Evolutionary conservation across 2,888 invertebrate species (phyloP).

Genomic region (Mallateleia sp.): DNA sequence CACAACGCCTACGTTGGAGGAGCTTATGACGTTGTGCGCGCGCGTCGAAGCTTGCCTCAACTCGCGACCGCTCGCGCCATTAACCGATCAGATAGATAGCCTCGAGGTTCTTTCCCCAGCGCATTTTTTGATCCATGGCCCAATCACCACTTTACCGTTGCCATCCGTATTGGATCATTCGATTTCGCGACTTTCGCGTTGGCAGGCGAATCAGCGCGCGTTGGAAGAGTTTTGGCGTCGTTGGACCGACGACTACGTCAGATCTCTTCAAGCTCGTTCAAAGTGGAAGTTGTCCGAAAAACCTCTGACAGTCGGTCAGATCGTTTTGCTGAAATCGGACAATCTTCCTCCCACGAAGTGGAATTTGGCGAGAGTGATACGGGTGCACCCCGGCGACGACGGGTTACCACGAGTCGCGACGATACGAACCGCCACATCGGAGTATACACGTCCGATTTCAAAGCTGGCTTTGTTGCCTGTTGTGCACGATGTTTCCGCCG

Average conservation of each 20-base stretch:
- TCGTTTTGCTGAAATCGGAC: neutral
- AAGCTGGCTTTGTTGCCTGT: slow-evolving; percentile 27
- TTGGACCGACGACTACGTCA: neutral
- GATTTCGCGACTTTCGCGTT: neutral
- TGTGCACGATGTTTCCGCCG: no score
- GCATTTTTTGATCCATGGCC: neutral
- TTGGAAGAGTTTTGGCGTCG: neutral
- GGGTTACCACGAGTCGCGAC: slow-evolving; percentile 16
- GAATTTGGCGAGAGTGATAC: neutral
- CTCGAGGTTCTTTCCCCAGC: neutral
- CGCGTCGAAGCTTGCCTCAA: neutral
- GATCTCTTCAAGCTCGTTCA: neutral
- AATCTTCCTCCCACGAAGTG: slow-evolving; percentile 5
- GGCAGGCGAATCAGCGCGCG: neutral
- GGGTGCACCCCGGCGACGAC: neutral
- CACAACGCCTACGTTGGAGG: neutral
- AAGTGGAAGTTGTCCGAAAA: neutral
- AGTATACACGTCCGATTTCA: slow-evolving; percentile 31
- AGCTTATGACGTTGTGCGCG: neutral
- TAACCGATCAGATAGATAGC: neutral
- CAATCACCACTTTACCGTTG: neutral
- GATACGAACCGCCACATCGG: slow-evolving; percentile 25
- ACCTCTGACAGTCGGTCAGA: neutral
- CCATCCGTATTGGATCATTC: neutral
- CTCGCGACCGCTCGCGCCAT: neutral